Evolutionary conservation across 2,113 vertebrate genomes (phyloP).

Genomic region (Meles meles): DNA sequence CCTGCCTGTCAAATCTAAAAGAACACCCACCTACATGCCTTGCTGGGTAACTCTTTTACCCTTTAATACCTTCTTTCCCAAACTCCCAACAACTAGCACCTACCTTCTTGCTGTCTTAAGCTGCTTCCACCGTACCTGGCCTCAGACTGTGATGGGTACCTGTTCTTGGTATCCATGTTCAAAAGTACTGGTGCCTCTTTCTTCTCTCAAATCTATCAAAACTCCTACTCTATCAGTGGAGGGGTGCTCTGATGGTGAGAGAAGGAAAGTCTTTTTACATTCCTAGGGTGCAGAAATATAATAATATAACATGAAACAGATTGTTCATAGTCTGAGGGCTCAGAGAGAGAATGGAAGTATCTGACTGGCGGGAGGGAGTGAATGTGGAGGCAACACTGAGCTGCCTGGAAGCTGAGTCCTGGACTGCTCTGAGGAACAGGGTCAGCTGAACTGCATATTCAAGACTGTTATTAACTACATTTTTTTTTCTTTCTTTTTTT

Average conservation of each 20-base stretch:
- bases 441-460: neutral
- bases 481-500: neutral
- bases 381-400: neutral
- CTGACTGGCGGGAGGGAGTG: neutral
- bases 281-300: neutral
- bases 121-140: neutral
- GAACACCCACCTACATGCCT: neutral
- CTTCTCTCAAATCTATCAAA: neutral
- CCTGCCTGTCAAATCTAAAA: neutral
- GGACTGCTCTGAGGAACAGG: neutral
- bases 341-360: neutral
- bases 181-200: neutral
- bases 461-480: neutral
- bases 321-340: neutral
- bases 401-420: neutral
- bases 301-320: neutral
- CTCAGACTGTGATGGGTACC: neutral
- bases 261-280: neutral
- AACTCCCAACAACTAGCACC: neutral
- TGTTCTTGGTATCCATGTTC: neutral
- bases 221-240: neutral
- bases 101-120: neutral
- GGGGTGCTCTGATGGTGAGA: neutral
- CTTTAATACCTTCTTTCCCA: neutral
- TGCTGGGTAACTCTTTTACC: neutral